Percentiles rank a stretch among this genome's conserved stretches.
Evolutionary conservation across 2,888 invertebrate genomes (phyloP).

Genomic region (Lissocephala sabroskyi): DNA sequence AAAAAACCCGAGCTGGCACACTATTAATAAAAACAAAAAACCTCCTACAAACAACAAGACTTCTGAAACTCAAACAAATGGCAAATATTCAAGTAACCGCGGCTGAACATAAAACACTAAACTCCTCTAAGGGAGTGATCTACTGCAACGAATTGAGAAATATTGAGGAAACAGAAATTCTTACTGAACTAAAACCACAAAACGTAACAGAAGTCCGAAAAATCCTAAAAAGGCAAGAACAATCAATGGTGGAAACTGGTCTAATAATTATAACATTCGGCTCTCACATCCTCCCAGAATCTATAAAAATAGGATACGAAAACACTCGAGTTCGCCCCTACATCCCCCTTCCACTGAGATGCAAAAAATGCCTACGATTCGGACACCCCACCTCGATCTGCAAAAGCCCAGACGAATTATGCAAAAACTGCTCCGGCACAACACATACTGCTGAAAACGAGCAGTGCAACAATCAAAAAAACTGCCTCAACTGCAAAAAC

Average conservation of each 20-base stretch:
- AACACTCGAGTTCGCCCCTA: constrained; percentile 8
- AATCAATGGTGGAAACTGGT: constrained; percentile 7
- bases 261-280: constrained; percentile 8
- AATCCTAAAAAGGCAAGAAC: constrained; percentile 1
- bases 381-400: constrained; percentile 14
- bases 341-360: constrained; percentile 15
- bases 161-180: constrained; percentile 8
- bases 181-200: constrained; percentile 7
- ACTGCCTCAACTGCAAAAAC: constrained; percentile 12
- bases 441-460: constrained; percentile 12
- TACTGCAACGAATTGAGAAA: constrained; percentile 9
- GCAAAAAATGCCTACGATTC: constrained; percentile 19
- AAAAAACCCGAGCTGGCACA: constrained; percentile 10
- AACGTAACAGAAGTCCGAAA: constrained; percentile 11
- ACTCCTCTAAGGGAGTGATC: constrained; percentile 8
- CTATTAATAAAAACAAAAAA: constrained; percentile 14
- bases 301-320: constrained; percentile 10
- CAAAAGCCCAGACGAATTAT: constrained; percentile 12
- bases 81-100: constrained; percentile 4
- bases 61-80: neutral
- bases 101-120: constrained; percentile 7
- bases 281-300: constrained; percentile 3
- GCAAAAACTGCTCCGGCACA: constrained; percentile 8
- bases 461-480: constrained; percentile 5
- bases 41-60: neutral